phyloP scores from a whole-genome alignment of 2,113 vertebrate genomes.

The Larimichthys polyactis region DNA sequence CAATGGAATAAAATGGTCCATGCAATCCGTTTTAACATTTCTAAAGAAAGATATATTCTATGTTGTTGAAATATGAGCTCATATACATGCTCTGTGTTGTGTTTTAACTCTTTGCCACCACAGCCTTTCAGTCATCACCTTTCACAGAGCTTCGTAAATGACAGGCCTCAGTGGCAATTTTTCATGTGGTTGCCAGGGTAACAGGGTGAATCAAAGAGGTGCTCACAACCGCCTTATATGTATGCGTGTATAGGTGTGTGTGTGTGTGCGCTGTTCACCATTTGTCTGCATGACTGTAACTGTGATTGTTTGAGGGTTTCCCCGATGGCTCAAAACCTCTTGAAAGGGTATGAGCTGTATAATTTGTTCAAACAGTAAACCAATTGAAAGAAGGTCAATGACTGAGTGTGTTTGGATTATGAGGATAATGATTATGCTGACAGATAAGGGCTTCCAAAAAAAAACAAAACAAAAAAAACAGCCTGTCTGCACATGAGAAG shows the following conservation, averaged over 20 bases:
- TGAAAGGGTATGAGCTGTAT: slow-evolving; percentile 60
- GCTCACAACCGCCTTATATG: slow-evolving; percentile 11
- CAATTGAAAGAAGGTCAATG: slow-evolving; percentile 59
- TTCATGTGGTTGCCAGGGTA: slow-evolving; percentile 81
- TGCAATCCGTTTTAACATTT: background rate
- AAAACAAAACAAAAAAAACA: slow-evolving; percentile 42
- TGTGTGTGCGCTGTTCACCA: slow-evolving; percentile 14
- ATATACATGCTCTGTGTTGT: background rate
- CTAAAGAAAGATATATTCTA: background rate
- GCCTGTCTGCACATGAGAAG: slow-evolving; percentile 9
- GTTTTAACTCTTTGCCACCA: slow-evolving; percentile 27
- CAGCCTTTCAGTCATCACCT: slow-evolving; percentile 47
- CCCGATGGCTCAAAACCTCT: slow-evolving; percentile 53
- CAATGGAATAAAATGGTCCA: background rate
- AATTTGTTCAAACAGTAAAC: slow-evolving; percentile 71
- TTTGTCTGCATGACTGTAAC: slow-evolving; percentile 39
- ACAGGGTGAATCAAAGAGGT: slow-evolving; percentile 73
- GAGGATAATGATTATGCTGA: slow-evolving; percentile 64
- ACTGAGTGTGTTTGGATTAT: slow-evolving; percentile 68
- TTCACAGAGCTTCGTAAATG: slow-evolving; percentile 51
- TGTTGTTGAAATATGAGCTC: background rate
- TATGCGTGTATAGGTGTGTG: slow-evolving; percentile 2
- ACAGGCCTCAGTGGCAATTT: slow-evolving; percentile 70
- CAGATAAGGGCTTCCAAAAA: slow-evolving; percentile 56
- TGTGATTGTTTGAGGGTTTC: slow-evolving; percentile 66